A percentile compares a stretch with the other conserved stretches of the same genome.
Evolutionary conservation across 2,888 invertebrate species (phyloP).

Genomic region (Arrhopalites spinosus): DNA sequence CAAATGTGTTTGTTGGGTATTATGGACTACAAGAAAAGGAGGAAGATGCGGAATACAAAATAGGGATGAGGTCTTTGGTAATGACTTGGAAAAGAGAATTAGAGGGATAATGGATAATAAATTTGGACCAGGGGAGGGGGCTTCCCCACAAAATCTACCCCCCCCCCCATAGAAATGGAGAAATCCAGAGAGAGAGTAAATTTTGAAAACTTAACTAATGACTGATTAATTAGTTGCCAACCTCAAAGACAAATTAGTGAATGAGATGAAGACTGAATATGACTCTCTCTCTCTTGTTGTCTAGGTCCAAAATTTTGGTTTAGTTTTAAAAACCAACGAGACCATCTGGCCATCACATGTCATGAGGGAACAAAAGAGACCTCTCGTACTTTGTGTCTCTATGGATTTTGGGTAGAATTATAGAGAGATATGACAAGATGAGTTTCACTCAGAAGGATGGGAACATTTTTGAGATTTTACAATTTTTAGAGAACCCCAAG

Average conservation of each 20-base stretch:
- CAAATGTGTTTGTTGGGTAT: neutral
- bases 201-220: slow-evolving; percentile 16
- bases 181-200: too few relatives aligned
- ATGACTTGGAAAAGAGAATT: neutral
- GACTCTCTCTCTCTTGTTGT: neutral
- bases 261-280: neutral
- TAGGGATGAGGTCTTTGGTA: neutral
- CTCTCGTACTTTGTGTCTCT: neutral
- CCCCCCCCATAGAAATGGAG: too few relatives aligned
- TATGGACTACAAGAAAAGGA: too few relatives aligned
- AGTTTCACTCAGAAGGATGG: neutral
- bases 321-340: neutral
- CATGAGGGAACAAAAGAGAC: neutral
- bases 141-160: too few relatives aligned
- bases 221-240: slow-evolving; percentile 27
- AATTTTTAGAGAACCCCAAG: neutral
- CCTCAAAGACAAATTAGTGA: slow-evolving; percentile 6
- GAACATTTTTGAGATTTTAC: slow-evolving; percentile 18
- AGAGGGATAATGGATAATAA: slow-evolving; percentile 14
- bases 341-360: neutral
- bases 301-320: neutral
- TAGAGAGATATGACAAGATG: neutral
- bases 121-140: slow-evolving; percentile 17
- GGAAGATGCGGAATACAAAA: neutral
- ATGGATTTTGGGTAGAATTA: neutral